These are phyloP conservation scores for Cacoxenus indagator DNA, from an alignment of 2,888 invertebrate genomes.

Conservation along the genomic window DNA sequence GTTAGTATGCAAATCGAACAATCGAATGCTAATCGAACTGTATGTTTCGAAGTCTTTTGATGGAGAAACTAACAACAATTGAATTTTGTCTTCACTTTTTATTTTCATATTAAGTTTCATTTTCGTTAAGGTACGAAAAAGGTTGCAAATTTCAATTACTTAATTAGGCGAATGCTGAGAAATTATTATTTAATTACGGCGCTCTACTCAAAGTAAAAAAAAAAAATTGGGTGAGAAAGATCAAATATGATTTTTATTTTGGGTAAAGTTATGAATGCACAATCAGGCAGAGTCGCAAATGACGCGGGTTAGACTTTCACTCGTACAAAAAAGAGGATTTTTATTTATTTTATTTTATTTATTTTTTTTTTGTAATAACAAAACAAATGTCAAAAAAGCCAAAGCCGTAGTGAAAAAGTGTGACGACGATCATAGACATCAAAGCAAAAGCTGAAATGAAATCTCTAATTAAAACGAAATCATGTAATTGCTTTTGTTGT, in stretches of 20 bases:
- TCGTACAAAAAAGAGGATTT: not conserved
- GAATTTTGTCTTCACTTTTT: not conserved
- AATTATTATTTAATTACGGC: conserved; percentile 15
- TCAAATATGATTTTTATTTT: conserved; percentile 2
- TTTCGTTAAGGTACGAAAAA: not conserved
- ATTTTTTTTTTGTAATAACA: too few species aligned
- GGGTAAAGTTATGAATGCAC: not conserved
- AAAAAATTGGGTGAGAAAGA: not conserved
- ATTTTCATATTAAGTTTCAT: not conserved
- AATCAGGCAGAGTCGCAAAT: not conserved
- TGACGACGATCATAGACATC: not conserved
- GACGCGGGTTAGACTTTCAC: conserved; percentile 15
- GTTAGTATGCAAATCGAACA: conserved; percentile 4
- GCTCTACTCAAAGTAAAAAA: too few species aligned
- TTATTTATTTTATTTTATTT: not conserved
- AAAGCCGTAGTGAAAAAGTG: not conserved
- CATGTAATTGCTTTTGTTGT: not conserved
- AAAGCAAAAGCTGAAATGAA: not conserved
- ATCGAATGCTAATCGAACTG: not conserved
- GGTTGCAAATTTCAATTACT: not conserved
- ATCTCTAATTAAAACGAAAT: not conserved
- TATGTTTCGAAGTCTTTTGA: not conserved
- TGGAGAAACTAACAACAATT: not conserved
- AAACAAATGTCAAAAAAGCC: not conserved
- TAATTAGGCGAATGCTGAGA: conserved; percentile 15